Conservation (phyloP, 2,888 invertebrate genomes). For the Caenorhabditis becei region DNA sequence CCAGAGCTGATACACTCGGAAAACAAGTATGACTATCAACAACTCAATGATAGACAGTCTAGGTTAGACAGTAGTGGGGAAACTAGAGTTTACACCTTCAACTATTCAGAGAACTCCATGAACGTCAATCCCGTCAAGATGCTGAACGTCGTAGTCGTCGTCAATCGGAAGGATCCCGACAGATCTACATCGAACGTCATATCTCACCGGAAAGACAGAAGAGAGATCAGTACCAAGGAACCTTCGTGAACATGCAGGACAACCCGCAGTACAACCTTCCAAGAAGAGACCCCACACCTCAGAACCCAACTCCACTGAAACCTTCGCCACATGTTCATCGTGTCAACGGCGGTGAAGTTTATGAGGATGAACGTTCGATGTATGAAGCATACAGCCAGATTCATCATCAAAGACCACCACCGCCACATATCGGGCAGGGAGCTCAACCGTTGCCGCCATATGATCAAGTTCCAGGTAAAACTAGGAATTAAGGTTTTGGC, state of each 20-base stretch:
- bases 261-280: slow-evolving; percentile 47
- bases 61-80: slow-evolving; percentile 2
- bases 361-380: slow-evolving; percentile 38
- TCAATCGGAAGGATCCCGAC: slow-evolving; percentile 56
- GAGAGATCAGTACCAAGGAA: slow-evolving; percentile 38
- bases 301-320: slow-evolving; percentile 32
- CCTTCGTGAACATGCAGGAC: slow-evolving; percentile 50
- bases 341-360: slow-evolving; percentile 57
- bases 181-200: slow-evolving; percentile 53
- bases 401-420: slow-evolving; percentile 47
- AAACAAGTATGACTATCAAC: slow-evolving; percentile 62
- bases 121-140: slow-evolving; percentile 34
- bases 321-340: slow-evolving; percentile 28
- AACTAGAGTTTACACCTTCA: background rate
- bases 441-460: slow-evolving; percentile 31
- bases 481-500: background rate
- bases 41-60: slow-evolving; percentile 34
- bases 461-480: slow-evolving; percentile 48
- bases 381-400: slow-evolving; percentile 62
- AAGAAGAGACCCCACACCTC: slow-evolving; percentile 31
- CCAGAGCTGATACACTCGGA: slow-evolving; percentile 64
- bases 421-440: slow-evolving; percentile 28
- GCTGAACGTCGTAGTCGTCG: slow-evolving; percentile 39
- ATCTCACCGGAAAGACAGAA: slow-evolving; percentile 60
- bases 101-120: slow-evolving; percentile 19